Evolutionary conservation across 92 coral and sea anemone species (phyloP).

Genomic region (Chrysogorgia sp.): DNA sequence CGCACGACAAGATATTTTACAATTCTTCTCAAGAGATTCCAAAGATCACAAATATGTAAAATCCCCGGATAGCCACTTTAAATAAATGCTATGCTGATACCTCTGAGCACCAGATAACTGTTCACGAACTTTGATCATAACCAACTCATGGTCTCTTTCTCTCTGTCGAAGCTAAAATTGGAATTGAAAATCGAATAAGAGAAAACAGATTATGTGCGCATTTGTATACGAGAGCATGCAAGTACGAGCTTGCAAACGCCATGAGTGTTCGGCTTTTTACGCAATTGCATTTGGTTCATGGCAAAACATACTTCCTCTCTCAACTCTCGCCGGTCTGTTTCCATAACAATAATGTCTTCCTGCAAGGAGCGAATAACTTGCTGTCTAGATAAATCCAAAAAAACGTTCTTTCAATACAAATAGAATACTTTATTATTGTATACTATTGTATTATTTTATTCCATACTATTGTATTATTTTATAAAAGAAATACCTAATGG

Average conservation of each 20-base stretch:
- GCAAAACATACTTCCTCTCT: conserved; percentile 67
- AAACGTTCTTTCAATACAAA: background rate
- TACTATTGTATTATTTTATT: too few species aligned
- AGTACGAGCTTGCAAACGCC: background rate
- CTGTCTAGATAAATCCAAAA: conserved; percentile 58
- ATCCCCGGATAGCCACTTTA: background rate
- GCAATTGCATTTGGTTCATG: background rate
- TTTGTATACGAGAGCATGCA: background rate
- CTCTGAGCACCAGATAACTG: conserved; percentile 88
- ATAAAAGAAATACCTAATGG: too few species aligned
- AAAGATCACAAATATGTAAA: too few species aligned
- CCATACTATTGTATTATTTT: too few species aligned
- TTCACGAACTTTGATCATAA: conserved; percentile 71
- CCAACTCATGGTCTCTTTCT: conserved; percentile 72
- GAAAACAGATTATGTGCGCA: background rate
- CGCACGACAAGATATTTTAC: too few species aligned
- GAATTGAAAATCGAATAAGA: background rate
- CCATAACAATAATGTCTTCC: conserved; percentile 82
- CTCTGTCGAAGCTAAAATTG: conserved; percentile 71
- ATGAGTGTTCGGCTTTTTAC: background rate
- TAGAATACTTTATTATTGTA: too few species aligned
- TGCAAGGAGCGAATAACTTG: conserved; percentile 78
- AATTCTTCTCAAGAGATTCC: too few species aligned
- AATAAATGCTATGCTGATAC: conserved; percentile 41
- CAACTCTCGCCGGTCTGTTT: conserved; percentile 79